These are phyloP conservation scores for Sebastes cheni DNA, from an alignment of 2,797 vertebrate genomes.

Conservation along the genomic window DNA sequence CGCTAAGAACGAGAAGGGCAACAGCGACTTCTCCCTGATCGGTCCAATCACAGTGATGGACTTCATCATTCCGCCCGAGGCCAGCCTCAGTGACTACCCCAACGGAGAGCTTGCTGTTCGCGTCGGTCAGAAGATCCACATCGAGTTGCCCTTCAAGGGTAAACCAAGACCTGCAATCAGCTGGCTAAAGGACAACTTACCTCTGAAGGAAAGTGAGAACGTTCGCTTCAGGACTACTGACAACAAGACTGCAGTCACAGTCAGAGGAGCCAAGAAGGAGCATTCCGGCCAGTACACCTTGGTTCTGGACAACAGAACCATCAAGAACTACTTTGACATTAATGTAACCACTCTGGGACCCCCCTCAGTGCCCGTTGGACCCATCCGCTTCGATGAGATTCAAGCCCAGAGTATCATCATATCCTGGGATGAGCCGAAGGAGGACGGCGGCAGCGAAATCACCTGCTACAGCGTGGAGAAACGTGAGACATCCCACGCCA, in stretches of 20 bases:
- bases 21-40: slow-evolving; percentile 89
- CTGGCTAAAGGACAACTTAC: slow-evolving; percentile 93
- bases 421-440: slow-evolving; percentile 94
- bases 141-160: slow-evolving; percentile 94
- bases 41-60: slow-evolving; percentile 93
- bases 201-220: slow-evolving; percentile 93
- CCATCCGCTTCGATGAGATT: slow-evolving; percentile 93
- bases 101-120: slow-evolving; percentile 91
- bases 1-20: slow-evolving; percentile 97
- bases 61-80: slow-evolving; percentile 90
- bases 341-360: slow-evolving; percentile 90
- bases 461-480: slow-evolving; percentile 97
- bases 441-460: slow-evolving; percentile 94
- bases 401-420: slow-evolving; percentile 94
- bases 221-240: slow-evolving; percentile 95
- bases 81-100: slow-evolving; percentile 90
- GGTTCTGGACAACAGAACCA: slow-evolving; percentile 90
- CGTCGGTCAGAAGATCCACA: slow-evolving; percentile 93
- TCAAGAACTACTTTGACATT: slow-evolving; percentile 90
- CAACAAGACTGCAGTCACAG: slow-evolving; percentile 90
- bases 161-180: slow-evolving; percentile 93
- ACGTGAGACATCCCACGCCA: slow-evolving; percentile 93
- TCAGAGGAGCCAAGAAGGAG: slow-evolving; percentile 93
- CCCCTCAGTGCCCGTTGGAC: slow-evolving; percentile 91
- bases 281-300: slow-evolving; percentile 94